Percentiles rank a stretch among this genome's conserved stretches.
phyloP scores from a whole-genome alignment of 2,797 vertebrate genomes.

The Uromys caudimaculatus region DNA sequence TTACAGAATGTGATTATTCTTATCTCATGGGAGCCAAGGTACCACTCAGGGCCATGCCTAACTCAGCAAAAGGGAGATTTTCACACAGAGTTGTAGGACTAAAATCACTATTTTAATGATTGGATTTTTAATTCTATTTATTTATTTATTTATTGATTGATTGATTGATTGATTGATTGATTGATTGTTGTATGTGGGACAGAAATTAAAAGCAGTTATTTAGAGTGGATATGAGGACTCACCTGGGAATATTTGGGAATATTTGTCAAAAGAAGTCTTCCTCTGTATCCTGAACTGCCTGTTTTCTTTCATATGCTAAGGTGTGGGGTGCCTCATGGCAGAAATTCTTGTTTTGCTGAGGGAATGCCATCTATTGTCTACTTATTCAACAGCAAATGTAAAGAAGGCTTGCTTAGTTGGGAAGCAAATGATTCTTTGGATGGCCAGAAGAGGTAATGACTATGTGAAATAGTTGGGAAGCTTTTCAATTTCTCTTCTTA shows the following conservation, averaged over 20 bases:
- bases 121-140: background rate
- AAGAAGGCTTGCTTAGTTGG: background rate
- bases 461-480: background rate
- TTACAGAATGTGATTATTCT: background rate
- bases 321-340: background rate
- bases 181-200: background rate
- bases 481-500: background rate
- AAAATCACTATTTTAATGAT: background rate
- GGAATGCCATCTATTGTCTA: background rate
- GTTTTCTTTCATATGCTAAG: background rate
- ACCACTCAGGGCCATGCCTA: background rate
- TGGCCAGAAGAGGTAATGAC: background rate
- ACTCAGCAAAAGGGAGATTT: background rate
- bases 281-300: fast-evolving
- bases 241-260: background rate
- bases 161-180: too few relatives aligned
- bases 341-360: background rate
- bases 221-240: background rate
- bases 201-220: background rate
- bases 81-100: background rate
- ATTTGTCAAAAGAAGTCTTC: background rate
- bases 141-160: too few relatives aligned
- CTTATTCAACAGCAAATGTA: background rate
- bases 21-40: background rate
- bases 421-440: background rate